phyloP scores from a whole-genome alignment of 2,888 invertebrate species.

The Andrena fulva region DNA sequence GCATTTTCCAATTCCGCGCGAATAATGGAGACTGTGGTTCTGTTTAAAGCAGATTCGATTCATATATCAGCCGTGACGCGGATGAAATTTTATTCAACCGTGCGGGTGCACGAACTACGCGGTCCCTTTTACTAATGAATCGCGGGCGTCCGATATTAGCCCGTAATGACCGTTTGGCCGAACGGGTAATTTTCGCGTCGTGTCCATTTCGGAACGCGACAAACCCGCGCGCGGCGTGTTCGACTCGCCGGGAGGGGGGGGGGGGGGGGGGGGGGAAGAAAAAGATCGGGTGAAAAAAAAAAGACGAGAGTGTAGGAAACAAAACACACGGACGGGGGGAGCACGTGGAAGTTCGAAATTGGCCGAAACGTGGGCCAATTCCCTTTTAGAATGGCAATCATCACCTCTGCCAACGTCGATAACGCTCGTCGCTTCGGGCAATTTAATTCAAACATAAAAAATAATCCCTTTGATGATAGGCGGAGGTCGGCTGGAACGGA shows the following conservation, averaged over 20 bases:
- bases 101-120: constrained; percentile 27
- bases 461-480: constrained; percentile 70
- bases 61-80: constrained; percentile 11
- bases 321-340: constrained; percentile 18
- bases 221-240: background rate
- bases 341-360: constrained; percentile 56
- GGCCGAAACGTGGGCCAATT: constrained; percentile 65
- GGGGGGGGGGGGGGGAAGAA: background rate
- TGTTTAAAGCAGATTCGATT: constrained; percentile 34
- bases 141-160: constrained; percentile 18
- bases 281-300: background rate
- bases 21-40: constrained; percentile 25
- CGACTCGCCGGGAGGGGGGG: background rate
- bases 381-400: constrained; percentile 63
- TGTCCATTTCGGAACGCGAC: background rate
- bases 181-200: constrained; percentile 33
- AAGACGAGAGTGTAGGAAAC: background rate
- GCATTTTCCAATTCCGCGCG: constrained; percentile 4
- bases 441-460: constrained; percentile 74
- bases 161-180: constrained; percentile 28
- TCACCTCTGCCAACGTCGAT: constrained; percentile 68
- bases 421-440: constrained; percentile 66
- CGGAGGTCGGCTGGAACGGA: constrained; percentile 60
- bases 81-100: constrained; percentile 40
- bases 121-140: constrained; percentile 38